Conservation (phyloP, 2,113 vertebrate species). For the Lucifuga dentata region DNA sequence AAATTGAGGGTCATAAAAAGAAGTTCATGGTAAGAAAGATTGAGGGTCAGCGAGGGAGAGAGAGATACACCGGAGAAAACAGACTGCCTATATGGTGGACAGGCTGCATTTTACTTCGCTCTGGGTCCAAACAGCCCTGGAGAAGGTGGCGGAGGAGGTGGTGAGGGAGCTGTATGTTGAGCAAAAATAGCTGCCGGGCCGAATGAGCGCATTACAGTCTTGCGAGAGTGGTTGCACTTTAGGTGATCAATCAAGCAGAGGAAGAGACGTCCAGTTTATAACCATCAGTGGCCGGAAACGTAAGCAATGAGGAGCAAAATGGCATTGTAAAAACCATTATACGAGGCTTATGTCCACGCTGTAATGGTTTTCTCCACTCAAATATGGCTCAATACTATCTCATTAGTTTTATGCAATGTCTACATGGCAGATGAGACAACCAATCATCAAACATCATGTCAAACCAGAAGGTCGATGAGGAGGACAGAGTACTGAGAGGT, state of each 20-base stretch:
- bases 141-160: constrained; percentile 30
- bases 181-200: constrained; percentile 49
- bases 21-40: constrained; percentile 38
- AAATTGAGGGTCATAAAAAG: constrained; percentile 15
- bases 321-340: constrained; percentile 61
- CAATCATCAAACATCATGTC: constrained; percentile 62
- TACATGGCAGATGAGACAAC: constrained; percentile 47
- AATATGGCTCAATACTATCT: constrained; percentile 22
- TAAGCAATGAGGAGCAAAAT: constrained; percentile 52
- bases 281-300: constrained; percentile 69
- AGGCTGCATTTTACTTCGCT: constrained; percentile 46
- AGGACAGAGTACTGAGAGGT: constrained; percentile 53
- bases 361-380: constrained; percentile 27
- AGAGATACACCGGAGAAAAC: constrained; percentile 32
- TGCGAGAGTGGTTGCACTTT: constrained; percentile 60
- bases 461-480: constrained; percentile 28
- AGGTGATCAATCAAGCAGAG: constrained; percentile 74
- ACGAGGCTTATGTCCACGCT: constrained; percentile 34
- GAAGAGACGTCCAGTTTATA: constrained; percentile 66
- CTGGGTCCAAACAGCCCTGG: constrained; percentile 45
- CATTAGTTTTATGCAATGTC: constrained; percentile 53
- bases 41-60: constrained; percentile 28
- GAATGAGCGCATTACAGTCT: constrained; percentile 57
- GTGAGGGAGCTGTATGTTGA: constrained; percentile 47
- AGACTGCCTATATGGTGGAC: constrained; percentile 24